phyloP scores from a whole-genome alignment of 1,140 invertebrate genomes.

The Pseudachorutes palmiensis region DNA sequence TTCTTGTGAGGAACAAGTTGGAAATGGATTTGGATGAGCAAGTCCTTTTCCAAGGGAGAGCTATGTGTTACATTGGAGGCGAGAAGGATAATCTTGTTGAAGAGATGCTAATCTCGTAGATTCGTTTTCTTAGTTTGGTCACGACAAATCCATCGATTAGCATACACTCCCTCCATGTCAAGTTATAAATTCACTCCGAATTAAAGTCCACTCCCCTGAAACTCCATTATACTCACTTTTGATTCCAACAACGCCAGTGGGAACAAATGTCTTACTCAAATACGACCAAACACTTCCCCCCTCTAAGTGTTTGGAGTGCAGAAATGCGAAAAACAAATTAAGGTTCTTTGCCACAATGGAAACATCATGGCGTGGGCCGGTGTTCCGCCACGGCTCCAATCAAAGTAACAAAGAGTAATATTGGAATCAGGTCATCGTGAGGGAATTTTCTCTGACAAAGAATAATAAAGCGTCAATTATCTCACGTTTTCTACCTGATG shows the following conservation, averaged over 20 bases:
- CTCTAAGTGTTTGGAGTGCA: not conserved
- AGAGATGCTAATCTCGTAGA: not conserved
- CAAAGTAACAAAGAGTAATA: no score
- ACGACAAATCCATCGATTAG: constrained; percentile 7
- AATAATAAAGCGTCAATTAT: not conserved
- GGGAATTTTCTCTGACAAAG: no score
- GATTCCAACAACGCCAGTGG: not conserved
- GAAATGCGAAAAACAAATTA: not conserved
- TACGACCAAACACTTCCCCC: no score
- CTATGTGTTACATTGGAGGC: not conserved
- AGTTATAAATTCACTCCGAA: not conserved
- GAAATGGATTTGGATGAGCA: no score
- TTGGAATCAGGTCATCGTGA: no score
- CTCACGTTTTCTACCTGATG: not conserved
- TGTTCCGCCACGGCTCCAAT: no score
- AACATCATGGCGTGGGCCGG: no score
- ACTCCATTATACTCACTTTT: not conserved
- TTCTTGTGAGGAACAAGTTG: no score
- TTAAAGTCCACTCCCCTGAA: not conserved
- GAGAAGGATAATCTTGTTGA: not conserved
- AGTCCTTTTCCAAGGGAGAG: no score
- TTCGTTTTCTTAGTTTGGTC: not conserved
- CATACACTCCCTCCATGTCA: not conserved
- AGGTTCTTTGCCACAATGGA: no score
- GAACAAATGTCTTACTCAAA: not conserved